A percentile compares a stretch with the other conserved stretches of the same genome.
phyloP scores from a whole-genome alignment of 1,140 invertebrate species.

The Papilio aristodemus region DNA sequence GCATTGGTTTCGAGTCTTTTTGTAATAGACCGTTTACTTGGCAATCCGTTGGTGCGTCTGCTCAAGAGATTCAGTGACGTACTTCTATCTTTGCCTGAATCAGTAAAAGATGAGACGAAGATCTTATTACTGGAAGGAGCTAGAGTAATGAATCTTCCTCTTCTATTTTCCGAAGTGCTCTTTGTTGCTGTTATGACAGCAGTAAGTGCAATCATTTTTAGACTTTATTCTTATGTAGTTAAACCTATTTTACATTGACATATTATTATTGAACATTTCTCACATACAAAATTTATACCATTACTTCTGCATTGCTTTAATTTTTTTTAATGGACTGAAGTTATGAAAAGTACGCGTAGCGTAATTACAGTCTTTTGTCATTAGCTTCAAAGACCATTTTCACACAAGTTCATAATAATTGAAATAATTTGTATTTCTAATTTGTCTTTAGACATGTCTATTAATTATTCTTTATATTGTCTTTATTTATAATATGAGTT shows the following conservation, averaged over 20 bases:
- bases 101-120: slow-evolving; percentile 50
- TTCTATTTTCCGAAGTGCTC: slow-evolving; percentile 53
- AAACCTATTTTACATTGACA: background rate
- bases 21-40: slow-evolving; percentile 55
- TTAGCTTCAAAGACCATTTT: no score
- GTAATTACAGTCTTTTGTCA: no score
- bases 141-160: slow-evolving; percentile 46
- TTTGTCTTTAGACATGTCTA: no score
- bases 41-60: slow-evolving; percentile 58
- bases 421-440: no score
- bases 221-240: background rate
- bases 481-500: no score
- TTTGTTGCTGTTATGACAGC: slow-evolving; percentile 51
- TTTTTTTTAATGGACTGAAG: no score
- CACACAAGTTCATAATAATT: no score
- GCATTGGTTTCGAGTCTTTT: slow-evolving; percentile 47
- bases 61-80: slow-evolving; percentile 50
- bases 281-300: no score
- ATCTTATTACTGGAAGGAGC: slow-evolving; percentile 35
- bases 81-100: slow-evolving; percentile 50
- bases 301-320: no score
- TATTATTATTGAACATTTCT: no score
- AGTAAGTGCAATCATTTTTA: slow-evolving; percentile 41
- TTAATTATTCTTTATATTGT: no score
- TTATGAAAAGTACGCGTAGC: no score